Evolutionary conservation across 2,888 invertebrate species (phyloP).

Genomic region (Xiphydria camelus): DNA sequence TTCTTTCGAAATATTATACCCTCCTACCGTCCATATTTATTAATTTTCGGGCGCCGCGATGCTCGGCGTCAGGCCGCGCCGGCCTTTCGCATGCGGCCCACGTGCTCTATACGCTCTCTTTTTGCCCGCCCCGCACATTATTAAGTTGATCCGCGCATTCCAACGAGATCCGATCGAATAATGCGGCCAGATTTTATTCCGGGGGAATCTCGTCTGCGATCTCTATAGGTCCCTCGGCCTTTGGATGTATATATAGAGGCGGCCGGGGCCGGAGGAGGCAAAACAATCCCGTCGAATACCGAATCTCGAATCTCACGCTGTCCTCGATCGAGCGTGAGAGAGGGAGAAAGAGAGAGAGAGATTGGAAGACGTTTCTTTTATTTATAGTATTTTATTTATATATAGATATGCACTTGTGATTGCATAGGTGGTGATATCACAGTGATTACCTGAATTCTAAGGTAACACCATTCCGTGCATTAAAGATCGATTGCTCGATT

Average conservation of each 20-base stretch:
- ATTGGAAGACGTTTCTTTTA: too few species aligned
- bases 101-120: constrained; percentile 24
- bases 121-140: constrained; percentile 37
- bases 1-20: too few species aligned
- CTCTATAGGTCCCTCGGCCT: constrained; percentile 25
- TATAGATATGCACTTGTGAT: too few species aligned
- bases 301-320: constrained; percentile 14
- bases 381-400: too few species aligned
- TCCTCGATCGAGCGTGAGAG: too few species aligned
- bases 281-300: constrained; percentile 25
- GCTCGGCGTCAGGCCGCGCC: constrained; percentile 32
- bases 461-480: too few species aligned
- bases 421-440: too few species aligned
- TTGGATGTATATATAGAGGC: constrained; percentile 5
- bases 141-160: constrained; percentile 55
- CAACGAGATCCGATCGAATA: constrained; percentile 51
- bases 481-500: too few species aligned
- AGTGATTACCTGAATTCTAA: too few species aligned
- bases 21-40: too few species aligned
- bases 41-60: constrained; percentile 46
- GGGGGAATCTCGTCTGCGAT: constrained; percentile 46
- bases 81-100: constrained; percentile 41
- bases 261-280: constrained; percentile 19
- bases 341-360: too few species aligned
- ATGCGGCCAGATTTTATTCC: constrained; percentile 52